Evolutionary conservation across 2,888 invertebrate species (phyloP).

Genomic region (Drosophila mimica): DNA sequence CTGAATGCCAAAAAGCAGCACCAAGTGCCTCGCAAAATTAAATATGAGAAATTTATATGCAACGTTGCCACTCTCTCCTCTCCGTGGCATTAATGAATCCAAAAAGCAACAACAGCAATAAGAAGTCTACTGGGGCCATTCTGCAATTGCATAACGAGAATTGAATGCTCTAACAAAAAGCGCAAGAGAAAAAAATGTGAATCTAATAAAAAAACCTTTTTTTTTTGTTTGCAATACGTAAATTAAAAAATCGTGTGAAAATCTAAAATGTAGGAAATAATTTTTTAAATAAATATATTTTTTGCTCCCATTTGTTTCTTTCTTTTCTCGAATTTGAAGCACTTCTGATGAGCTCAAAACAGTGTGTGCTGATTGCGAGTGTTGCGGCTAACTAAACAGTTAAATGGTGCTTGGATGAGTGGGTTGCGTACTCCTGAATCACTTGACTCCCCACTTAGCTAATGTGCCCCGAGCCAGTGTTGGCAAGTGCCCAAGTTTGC

Average conservation of each 20-base stretch:
- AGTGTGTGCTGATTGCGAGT: background rate
- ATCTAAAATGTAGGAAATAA: background rate
- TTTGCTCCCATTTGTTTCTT: background rate
- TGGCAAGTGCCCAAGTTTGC: constrained; percentile 18
- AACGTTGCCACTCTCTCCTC: constrained; percentile 48
- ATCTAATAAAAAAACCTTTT: background rate
- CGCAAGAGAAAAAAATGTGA: background rate
- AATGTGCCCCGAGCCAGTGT: constrained; percentile 30
- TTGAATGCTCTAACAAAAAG: constrained; percentile 32
- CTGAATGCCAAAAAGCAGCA: constrained; percentile 60
- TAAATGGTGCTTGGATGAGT: constrained; percentile 23
- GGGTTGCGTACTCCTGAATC: constrained; percentile 1
- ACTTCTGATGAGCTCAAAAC: background rate
- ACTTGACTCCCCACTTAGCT: constrained; percentile 30
- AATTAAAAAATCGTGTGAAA: background rate
- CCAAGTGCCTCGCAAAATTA: constrained; percentile 71
- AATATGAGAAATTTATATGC: constrained; percentile 78
- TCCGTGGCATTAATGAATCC: constrained; percentile 70
- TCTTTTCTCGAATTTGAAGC: background rate
- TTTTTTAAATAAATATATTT: background rate
- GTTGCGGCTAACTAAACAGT: constrained; percentile 3
- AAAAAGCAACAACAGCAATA: constrained; percentile 35
- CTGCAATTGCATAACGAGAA: constrained; percentile 2
- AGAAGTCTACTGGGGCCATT: constrained; percentile 6
- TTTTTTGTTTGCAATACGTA: background rate